Percentiles rank a stretch among this genome's conserved stretches.
Conservation (phyloP, 2,797 vertebrate species). For the Tragelaphus eurycerus region DNA sequence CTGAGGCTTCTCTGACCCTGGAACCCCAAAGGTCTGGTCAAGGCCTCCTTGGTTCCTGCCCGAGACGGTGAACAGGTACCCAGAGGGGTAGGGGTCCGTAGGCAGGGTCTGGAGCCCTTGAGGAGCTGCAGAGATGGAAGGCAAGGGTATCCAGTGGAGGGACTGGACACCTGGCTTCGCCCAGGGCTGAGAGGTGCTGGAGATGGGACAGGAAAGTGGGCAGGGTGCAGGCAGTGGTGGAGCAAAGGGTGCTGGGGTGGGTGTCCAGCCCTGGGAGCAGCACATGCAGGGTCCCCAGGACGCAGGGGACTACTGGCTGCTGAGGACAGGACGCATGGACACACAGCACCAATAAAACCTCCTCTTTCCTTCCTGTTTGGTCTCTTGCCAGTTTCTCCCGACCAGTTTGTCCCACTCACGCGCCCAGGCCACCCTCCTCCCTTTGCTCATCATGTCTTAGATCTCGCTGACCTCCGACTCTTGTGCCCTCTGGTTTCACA, state of each 20-base stretch:
- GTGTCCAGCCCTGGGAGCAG: neutral
- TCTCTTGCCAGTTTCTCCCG: neutral
- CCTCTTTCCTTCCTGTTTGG: neutral
- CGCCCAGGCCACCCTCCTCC: neutral
- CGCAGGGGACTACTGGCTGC: neutral
- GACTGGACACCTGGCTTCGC: neutral
- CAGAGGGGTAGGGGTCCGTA: neutral
- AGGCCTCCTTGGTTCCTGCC: neutral
- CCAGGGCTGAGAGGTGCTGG: neutral
- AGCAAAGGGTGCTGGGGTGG: neutral
- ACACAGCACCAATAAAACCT: constrained; percentile 56
- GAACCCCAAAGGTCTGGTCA: neutral
- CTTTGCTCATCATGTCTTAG: neutral
- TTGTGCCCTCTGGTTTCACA: neutral
- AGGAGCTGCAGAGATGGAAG: neutral
- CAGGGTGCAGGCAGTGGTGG: neutral
- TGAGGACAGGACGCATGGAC: neutral
- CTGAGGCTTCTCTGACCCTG: neutral
- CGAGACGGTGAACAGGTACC: neutral
- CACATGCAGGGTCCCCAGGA: neutral
- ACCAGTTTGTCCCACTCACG: neutral
- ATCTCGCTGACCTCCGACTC: neutral
- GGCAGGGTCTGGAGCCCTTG: neutral
- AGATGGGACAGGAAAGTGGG: neutral
- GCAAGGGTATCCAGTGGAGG: neutral